phyloP scores from a whole-genome alignment of 2,797 vertebrate species.

The Pangasius djambal region DNA sequence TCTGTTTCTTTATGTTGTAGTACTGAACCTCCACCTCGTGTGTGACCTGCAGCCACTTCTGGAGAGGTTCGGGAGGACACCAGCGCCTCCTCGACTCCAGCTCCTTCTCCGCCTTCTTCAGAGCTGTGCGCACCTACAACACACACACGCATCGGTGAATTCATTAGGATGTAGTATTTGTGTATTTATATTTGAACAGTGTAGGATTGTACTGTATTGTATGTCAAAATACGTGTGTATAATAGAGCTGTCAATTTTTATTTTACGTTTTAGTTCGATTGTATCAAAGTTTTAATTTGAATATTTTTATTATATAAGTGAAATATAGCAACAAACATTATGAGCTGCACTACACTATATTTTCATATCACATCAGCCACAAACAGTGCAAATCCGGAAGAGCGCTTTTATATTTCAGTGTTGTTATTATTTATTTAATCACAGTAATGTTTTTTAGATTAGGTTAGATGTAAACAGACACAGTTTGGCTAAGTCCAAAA shows the following conservation, averaged over 20 bases:
- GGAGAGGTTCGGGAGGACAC: constrained; percentile 65
- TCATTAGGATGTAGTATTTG: neutral
- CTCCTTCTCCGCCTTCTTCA: constrained; percentile 91
- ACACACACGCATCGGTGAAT: neutral
- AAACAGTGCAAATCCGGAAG: neutral
- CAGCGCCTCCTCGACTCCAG: constrained; percentile 81
- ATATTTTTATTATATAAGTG: neutral
- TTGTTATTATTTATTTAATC: neutral
- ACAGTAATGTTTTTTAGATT: neutral
- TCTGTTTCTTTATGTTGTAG: constrained; percentile 94
- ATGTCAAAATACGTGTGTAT: neutral
- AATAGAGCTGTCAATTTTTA: neutral
- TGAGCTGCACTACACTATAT: neutral
- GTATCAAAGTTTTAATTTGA: neutral
- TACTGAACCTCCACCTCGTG: constrained; percentile 84
- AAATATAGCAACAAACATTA: neutral
- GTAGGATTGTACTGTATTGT: neutral
- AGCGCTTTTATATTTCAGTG: neutral
- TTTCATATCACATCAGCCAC: neutral
- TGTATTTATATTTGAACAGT: neutral
- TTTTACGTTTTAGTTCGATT: neutral
- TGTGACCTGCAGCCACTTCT: constrained; percentile 77
- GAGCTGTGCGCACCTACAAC: constrained; percentile 85
- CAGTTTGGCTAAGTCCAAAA: neutral
- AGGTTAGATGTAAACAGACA: neutral